These are phyloP conservation scores for Leptocoma aspasia DNA, from an alignment of 2,113 vertebrate genomes.

Conservation along the genomic window DNA sequence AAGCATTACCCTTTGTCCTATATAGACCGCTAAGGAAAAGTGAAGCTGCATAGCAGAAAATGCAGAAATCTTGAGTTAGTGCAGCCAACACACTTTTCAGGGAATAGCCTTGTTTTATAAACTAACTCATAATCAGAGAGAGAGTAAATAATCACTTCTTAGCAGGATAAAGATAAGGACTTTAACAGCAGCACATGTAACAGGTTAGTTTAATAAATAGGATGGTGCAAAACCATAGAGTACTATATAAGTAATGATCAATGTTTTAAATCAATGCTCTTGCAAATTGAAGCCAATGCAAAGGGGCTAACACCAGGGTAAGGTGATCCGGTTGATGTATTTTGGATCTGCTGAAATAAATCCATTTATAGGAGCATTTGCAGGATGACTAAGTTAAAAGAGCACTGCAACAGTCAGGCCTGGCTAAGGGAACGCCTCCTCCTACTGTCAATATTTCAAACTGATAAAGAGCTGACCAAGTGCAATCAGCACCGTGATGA, in stretches of 20 bases:
- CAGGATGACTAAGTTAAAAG: conserved; percentile 59
- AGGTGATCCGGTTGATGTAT: conserved; percentile 7
- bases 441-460: conserved; percentile 60
- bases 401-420: conserved; percentile 33
- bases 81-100: neutral
- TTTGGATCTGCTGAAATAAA: conserved; percentile 60
- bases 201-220: conserved; percentile 23
- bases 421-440: conserved; percentile 36
- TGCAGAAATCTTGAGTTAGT: neutral
- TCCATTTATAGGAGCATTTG: conserved; percentile 34
- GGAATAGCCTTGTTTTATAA: neutral
- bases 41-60: neutral
- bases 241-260: conserved; percentile 14
- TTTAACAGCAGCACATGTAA: neutral
- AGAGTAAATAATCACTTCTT: neutral
- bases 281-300: conserved; percentile 29
- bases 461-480: conserved; percentile 65
- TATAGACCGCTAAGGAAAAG: neutral
- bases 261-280: conserved; percentile 45
- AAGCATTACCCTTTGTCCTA: neutral
- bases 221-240: neutral
- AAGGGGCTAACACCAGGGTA: neutral
- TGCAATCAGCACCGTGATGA: conserved; percentile 47
- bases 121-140: neutral
- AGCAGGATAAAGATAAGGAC: neutral